phyloP scores from a whole-genome alignment of 2,797 vertebrate species.

The Taeniopygia guttata region DNA sequence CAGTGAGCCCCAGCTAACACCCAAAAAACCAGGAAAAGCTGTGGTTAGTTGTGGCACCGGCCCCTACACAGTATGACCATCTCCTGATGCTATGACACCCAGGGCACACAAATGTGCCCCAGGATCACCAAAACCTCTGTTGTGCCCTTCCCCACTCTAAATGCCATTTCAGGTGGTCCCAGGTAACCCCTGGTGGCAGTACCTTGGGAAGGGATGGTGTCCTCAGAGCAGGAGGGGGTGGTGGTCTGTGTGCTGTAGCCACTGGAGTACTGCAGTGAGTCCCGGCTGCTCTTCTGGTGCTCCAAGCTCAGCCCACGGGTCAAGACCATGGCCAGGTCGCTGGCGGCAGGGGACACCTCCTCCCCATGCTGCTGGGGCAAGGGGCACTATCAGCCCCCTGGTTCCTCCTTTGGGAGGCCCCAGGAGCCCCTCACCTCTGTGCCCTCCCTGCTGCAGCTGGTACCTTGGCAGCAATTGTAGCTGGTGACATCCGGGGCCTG shows the following conservation, averaged over 20 bases:
- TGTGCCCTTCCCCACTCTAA: neutral
- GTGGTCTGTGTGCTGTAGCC: slow-evolving; percentile 97
- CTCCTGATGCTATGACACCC: fast-evolving
- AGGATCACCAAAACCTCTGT: neutral
- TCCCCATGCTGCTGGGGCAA: slow-evolving; percentile 82
- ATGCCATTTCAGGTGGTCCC: neutral
- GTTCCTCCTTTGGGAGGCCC: neutral
- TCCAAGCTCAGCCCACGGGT: slow-evolving; percentile 92
- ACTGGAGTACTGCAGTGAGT: slow-evolving; percentile 94
- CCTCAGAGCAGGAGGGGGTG: slow-evolving; percentile 95
- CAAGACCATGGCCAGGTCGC: slow-evolving; percentile 94
- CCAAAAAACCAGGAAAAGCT: neutral
- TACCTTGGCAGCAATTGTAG: slow-evolving; percentile 90
- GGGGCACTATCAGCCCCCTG: neutral
- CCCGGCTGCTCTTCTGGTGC: slow-evolving; percentile 95
- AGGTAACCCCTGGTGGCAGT: fast-evolving
- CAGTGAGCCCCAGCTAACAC: neutral
- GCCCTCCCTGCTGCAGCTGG: fast-evolving
- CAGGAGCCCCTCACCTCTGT: neutral
- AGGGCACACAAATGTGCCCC: fast-evolving
- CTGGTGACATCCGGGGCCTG: slow-evolving; percentile 84
- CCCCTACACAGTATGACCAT: fast-evolving
- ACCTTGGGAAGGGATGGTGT: slow-evolving; percentile 98
- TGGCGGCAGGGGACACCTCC: slow-evolving; percentile 90
- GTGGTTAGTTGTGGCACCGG: fast-evolving